Conservation (phyloP, 1,140 invertebrate genomes). For the Drosophila seguyi region DNA sequence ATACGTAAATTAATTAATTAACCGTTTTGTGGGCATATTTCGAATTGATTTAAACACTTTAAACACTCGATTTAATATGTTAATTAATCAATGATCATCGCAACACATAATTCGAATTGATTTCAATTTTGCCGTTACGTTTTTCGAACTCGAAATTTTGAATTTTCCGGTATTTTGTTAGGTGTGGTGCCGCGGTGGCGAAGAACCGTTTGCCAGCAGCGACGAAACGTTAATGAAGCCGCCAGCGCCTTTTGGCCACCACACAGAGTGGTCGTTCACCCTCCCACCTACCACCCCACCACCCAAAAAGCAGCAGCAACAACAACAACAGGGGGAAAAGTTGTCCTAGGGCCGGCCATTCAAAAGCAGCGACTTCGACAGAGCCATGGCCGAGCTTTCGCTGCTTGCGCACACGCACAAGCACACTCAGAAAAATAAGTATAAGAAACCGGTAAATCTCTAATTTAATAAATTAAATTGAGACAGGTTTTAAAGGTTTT, state of each 20-base stretch:
- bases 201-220: constrained; percentile 70
- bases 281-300: background rate
- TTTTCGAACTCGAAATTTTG: constrained; percentile 28
- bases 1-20: constrained; percentile 16
- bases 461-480: background rate
- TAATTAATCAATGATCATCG: constrained; percentile 7
- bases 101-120: constrained; percentile 11
- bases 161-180: background rate
- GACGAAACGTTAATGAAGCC: constrained; percentile 75
- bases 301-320: background rate
- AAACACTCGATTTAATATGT: constrained; percentile 18
- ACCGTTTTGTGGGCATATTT: constrained; percentile 21
- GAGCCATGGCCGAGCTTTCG: constrained; percentile 6
- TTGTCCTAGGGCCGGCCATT: constrained; percentile 44
- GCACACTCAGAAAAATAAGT: background rate
- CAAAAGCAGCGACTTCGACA: constrained; percentile 3
- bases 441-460: background rate
- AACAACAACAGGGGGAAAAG: constrained; percentile 24
- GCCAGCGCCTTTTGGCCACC: constrained; percentile 44
- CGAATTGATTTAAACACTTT: constrained; percentile 3
- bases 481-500: background rate
- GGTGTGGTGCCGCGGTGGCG: constrained; percentile 20
- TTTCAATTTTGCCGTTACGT: constrained; percentile 26
- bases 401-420: constrained; percentile 26
- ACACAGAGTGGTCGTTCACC: constrained; percentile 27